Percentiles rank a stretch among this genome's conserved stretches.
Evolutionary conservation across 2,113 vertebrate species (phyloP).

Genomic region (Bos taurus): ARS-UCD2.0 NC_037356.1:22682501-22683000

Average conservation of each 20-base stretch:
- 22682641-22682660: not conserved
- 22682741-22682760: not conserved
- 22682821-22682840: not conserved
- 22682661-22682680: not conserved
- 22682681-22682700: not conserved
- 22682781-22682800: not conserved
- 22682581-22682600: not conserved
- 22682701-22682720: not conserved
- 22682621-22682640: not conserved
- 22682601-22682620: not conserved
- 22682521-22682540: not conserved
- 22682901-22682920: not conserved
- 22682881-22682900: not conserved
- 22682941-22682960: not conserved
- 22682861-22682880: not conserved
- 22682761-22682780: not conserved
- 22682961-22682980: not conserved
- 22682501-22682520: not conserved
- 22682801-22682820: not conserved
- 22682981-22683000: not conserved
- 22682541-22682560: not conserved
- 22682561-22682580: not conserved
- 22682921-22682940: not conserved
- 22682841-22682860: not conserved
- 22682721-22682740: not conserved